phyloP scores from a whole-genome alignment of 2,113 vertebrate genomes.

The Danionella cerebrum region DNA sequence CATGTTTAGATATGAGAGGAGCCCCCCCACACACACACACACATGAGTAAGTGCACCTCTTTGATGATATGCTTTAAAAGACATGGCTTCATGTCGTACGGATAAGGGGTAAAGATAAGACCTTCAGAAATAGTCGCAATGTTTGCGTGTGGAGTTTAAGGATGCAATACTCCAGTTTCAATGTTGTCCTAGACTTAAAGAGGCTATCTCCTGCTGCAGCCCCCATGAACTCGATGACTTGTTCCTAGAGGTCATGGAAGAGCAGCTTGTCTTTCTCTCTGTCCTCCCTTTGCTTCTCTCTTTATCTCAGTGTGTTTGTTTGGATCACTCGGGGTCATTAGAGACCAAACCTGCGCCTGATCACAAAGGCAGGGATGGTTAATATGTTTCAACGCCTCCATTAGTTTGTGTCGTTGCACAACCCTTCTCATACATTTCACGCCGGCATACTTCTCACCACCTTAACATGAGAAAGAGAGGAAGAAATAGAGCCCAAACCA shows the following conservation, averaged over 20 bases:
- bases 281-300: constrained; percentile 8
- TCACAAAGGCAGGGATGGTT: constrained; percentile 65
- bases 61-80: constrained; percentile 32
- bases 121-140: background rate
- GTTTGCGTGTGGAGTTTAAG: constrained; percentile 10
- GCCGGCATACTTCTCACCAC: constrained; percentile 64
- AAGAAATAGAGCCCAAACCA: background rate
- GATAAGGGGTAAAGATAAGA: constrained; percentile 28
- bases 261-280: constrained; percentile 21
- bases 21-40: constrained; percentile 15
- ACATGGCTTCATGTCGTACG: constrained; percentile 22
- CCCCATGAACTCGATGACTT: constrained; percentile 49
- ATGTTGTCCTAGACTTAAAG: constrained; percentile 16
- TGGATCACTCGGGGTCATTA: constrained; percentile 65
- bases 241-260: constrained; percentile 51
- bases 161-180: constrained; percentile 13
- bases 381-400: constrained; percentile 69
- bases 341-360: constrained; percentile 64
- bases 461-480: constrained; percentile 32
- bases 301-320: constrained; percentile 63
- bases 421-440: constrained; percentile 55
- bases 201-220: constrained; percentile 26
- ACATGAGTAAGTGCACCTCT: constrained; percentile 12
- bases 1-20: background rate
- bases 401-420: constrained; percentile 54